A percentile compares a stretch with the other conserved stretches of the same genome.
These are phyloP conservation scores for Nothobranchius kuhntae DNA, from an alignment of 2,113 vertebrate genomes.

Conservation along the genomic window DNA sequence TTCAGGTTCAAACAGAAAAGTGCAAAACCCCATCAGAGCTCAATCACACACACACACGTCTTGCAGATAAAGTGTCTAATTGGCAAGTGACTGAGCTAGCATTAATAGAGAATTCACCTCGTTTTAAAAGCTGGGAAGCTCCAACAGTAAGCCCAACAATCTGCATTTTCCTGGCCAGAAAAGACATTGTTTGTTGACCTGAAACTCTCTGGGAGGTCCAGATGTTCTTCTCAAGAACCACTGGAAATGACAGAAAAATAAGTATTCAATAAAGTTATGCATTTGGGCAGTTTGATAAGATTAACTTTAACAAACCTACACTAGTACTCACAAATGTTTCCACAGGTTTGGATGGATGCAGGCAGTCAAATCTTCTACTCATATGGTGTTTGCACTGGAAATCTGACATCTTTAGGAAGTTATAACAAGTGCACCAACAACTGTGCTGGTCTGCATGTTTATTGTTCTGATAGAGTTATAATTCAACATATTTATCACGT, in stretches of 20 bases:
- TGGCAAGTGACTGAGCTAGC: too few species aligned
- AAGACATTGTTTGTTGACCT: too few species aligned
- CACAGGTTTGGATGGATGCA: constrained; percentile 84
- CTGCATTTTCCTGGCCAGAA: too few species aligned
- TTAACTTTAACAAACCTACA: background rate
- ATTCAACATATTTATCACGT: background rate
- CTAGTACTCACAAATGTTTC: background rate
- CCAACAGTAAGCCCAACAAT: too few species aligned
- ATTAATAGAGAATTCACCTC: too few species aligned
- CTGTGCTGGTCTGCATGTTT: constrained; percentile 72
- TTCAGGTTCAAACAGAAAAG: too few species aligned
- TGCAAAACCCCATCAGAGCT: too few species aligned
- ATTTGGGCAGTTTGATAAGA: background rate
- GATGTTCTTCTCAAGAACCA: too few species aligned
- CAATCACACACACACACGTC: too few species aligned
- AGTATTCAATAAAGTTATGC: background rate
- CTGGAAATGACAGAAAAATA: background rate
- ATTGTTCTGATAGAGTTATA: background rate
- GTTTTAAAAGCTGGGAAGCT: too few species aligned
- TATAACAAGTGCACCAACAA: constrained; percentile 83
- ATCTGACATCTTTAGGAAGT: constrained; percentile 79
- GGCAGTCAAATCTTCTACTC: constrained; percentile 82
- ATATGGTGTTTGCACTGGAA: constrained; percentile 79
- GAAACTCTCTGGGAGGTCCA: too few species aligned
- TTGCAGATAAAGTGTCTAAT: too few species aligned